Conservation (phyloP, 2,888 invertebrate species). For the Lysandra coridon region DNA sequence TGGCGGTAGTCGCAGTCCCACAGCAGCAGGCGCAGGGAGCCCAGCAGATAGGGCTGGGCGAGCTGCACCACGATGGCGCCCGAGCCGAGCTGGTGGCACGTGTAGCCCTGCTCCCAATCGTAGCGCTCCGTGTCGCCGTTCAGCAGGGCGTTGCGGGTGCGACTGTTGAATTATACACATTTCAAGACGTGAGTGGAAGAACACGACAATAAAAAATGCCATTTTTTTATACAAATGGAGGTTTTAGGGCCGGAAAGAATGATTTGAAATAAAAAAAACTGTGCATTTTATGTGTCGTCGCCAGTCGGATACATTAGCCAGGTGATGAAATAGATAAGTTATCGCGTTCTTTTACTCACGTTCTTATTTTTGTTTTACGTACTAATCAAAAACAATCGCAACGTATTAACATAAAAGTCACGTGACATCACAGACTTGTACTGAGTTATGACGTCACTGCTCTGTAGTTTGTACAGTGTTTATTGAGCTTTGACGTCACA, state of each 20-base stretch:
- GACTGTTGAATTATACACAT: slow-evolving; percentile 62
- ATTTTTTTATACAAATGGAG: no score
- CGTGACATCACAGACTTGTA: background rate
- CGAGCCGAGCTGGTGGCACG: slow-evolving; percentile 97
- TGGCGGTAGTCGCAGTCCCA: slow-evolving; percentile 98
- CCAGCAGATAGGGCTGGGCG: slow-evolving; percentile 96
- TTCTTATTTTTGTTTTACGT: no score
- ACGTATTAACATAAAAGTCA: background rate
- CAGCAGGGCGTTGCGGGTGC: slow-evolving; percentile 95
- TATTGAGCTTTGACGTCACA: no score
- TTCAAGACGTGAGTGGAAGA: no score
- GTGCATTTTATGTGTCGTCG: no score
- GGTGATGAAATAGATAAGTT: no score
- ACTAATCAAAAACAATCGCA: no score
- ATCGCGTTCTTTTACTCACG: background rate
- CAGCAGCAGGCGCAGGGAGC: slow-evolving; percentile 93
- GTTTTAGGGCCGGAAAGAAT: no score
- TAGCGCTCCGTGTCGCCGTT: slow-evolving; percentile 97
- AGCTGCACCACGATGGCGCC: slow-evolving; percentile 97
- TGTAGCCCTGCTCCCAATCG: slow-evolving; percentile 99
- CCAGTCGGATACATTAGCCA: no score
- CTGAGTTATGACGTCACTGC: background rate
- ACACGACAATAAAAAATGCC: no score
- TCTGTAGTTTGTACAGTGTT: no score
- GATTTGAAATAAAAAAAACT: no score